A percentile compares a stretch with the other conserved stretches of the same genome.
phyloP scores from a whole-genome alignment of 2,113 vertebrate genomes.

The Hiodon tergisus region DNA sequence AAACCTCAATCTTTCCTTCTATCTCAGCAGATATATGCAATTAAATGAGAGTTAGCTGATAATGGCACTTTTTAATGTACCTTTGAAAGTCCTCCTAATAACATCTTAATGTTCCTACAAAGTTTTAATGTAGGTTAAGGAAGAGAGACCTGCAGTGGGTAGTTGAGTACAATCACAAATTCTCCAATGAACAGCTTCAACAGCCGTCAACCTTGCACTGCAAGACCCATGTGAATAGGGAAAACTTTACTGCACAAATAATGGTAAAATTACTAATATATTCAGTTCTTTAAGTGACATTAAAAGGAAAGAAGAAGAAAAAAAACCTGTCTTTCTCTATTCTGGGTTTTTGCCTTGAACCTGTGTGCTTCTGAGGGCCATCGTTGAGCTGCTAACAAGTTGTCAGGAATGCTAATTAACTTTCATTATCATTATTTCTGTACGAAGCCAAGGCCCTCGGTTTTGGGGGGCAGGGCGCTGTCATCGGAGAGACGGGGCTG shows the following conservation, averaged over 20 bases:
- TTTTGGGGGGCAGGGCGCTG: slow-evolving; percentile 20
- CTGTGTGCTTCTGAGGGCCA: slow-evolving; percentile 22
- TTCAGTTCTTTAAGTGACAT: background rate
- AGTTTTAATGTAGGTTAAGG: background rate
- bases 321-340: background rate
- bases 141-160: background rate
- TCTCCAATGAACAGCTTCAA: background rate
- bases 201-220: background rate
- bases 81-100: background rate
- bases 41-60: background rate
- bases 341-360: slow-evolving; percentile 32
- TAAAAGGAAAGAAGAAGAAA: slow-evolving; percentile 13
- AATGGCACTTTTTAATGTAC: slow-evolving; percentile 2
- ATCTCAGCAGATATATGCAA: background rate
- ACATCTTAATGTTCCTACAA: background rate
- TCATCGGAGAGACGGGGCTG: slow-evolving; percentile 25
- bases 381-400: slow-evolving; percentile 35
- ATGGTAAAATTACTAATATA: slow-evolving; percentile 19
- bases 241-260: slow-evolving; percentile 2
- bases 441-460: slow-evolving; percentile 21
- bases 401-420: slow-evolving; percentile 45
- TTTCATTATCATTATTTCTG: slow-evolving; percentile 36
- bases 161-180: background rate
- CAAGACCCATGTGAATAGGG: slow-evolving; percentile 10
- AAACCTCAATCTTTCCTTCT: slow-evolving; percentile 4